Evolutionary conservation across 2,888 invertebrate genomes (phyloP).

Genomic region (Camponotus fellah): DNA sequence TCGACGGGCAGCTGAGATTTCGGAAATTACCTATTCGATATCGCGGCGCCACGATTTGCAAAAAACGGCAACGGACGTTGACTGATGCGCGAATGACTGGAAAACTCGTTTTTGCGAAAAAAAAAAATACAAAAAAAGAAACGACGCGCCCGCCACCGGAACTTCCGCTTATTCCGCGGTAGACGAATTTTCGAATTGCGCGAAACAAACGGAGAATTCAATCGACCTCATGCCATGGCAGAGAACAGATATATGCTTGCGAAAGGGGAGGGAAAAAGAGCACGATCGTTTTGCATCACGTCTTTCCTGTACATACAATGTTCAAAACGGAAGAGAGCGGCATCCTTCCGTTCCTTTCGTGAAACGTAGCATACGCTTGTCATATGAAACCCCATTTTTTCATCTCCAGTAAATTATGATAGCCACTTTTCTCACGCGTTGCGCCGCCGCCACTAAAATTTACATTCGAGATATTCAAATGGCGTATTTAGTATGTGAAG

Average conservation of each 20-base stretch:
- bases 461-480: conserved; percentile 40
- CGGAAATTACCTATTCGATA: conserved; percentile 58
- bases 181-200: conserved; percentile 37
- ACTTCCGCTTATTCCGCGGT: conserved; percentile 31
- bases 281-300: conserved; percentile 29
- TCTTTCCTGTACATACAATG: conserved; percentile 20
- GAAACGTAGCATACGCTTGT: conserved; percentile 27
- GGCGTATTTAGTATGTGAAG: conserved; percentile 9
- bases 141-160: conserved; percentile 29
- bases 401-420: conserved; percentile 7
- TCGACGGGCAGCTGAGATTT: conserved; percentile 48
- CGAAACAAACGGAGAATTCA: conserved; percentile 26
- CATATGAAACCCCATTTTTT: conserved; percentile 18
- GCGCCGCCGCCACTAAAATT: conserved; percentile 1
- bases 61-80: conserved; percentile 47
- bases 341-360: conserved; percentile 38
- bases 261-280: conserved; percentile 19
- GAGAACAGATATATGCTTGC: conserved; percentile 25
- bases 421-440: conserved; percentile 10
- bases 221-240: conserved; percentile 35
- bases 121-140: neutral
- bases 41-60: conserved; percentile 52
- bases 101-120: conserved; percentile 43
- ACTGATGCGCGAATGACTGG: conserved; percentile 51
- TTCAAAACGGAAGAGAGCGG: conserved; percentile 27